A percentile compares a stretch with the other conserved stretches of the same genome.
phyloP scores from a whole-genome alignment of 2,888 invertebrate species.

The Stegophylla sp. region DNA sequence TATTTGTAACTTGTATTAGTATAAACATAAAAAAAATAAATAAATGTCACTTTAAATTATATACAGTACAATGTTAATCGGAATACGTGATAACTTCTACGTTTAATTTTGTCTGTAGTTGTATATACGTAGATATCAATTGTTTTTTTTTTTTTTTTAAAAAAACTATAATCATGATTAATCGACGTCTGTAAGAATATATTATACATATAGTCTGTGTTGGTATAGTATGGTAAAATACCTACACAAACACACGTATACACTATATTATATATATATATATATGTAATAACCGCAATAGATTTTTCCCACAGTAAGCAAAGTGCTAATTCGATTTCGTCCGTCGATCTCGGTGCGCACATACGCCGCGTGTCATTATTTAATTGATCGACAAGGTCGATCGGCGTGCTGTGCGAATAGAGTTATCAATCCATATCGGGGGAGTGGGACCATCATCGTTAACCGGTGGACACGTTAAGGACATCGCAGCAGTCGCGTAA shows the following conservation, averaged over 20 bases:
- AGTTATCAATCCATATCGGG: slow-evolving; percentile 59
- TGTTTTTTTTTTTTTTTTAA: not conserved
- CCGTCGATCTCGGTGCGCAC: slow-evolving; percentile 19
- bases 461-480: slow-evolving; percentile 45
- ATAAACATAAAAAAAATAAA: no score
- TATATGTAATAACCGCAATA: not conserved
- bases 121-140: not conserved
- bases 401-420: slow-evolving; percentile 39
- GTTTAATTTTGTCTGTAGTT: not conserved
- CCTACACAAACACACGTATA: not conserved
- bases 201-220: no score
- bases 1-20: no score
- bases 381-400: slow-evolving; percentile 57
- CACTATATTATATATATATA: not conserved
- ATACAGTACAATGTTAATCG: no score
- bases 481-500: not conserved
- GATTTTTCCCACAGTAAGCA: slow-evolving; percentile 42
- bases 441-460: slow-evolving; percentile 37
- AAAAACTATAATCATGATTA: not conserved
- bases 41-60: no score
- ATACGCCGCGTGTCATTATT: slow-evolving; percentile 53
- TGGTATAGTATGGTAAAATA: not conserved
- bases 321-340: slow-evolving; percentile 12
- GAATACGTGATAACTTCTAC: not conserved
- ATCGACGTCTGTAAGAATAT: not conserved